Conservation (phyloP, 2,888 invertebrate species). For the Biston betularia region DNA sequence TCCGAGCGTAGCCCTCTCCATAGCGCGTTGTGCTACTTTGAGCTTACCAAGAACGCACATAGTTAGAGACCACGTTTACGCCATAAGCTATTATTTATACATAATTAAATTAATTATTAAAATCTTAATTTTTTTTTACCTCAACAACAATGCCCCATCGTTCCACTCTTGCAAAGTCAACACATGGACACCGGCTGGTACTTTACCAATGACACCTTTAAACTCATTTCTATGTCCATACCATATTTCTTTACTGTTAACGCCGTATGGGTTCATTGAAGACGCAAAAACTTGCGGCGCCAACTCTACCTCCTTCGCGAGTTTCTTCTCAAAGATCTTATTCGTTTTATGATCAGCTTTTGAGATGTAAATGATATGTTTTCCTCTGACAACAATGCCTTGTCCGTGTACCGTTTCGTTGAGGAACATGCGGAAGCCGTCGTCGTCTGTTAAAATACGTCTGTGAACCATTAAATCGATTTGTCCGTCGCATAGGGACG, state of each 20-base stretch:
- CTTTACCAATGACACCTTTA: conserved; percentile 77
- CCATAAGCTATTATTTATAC: too few species aligned
- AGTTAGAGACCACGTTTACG: too few species aligned
- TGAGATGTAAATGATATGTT: conserved; percentile 65
- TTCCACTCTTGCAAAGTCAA: conserved; percentile 92
- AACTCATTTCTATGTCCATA: conserved; percentile 56
- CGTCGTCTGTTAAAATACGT: conserved; percentile 92
- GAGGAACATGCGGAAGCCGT: conserved; percentile 52
- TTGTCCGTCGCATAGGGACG: conserved; percentile 90
- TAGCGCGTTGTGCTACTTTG: too few species aligned
- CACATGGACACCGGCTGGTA: conserved; percentile 91
- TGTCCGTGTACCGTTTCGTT: conserved; percentile 60
- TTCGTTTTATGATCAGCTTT: conserved; percentile 62
- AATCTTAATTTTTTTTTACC: too few species aligned
- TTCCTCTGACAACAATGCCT: conserved; percentile 60
- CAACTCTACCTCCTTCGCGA: conserved; percentile 67
- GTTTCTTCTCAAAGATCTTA: conserved; percentile 70
- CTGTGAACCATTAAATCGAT: conserved; percentile 95
- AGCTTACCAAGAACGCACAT: too few species aligned
- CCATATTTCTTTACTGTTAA: conserved; percentile 32
- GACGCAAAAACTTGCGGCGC: conserved; percentile 56
- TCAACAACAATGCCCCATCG: conserved; percentile 86
- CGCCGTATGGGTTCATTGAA: conserved; percentile 26
- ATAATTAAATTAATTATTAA: too few species aligned
- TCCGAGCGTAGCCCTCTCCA: too few species aligned